Conservation (phyloP, 2,113 vertebrate species). For the Ciconia boyciana region DNA sequence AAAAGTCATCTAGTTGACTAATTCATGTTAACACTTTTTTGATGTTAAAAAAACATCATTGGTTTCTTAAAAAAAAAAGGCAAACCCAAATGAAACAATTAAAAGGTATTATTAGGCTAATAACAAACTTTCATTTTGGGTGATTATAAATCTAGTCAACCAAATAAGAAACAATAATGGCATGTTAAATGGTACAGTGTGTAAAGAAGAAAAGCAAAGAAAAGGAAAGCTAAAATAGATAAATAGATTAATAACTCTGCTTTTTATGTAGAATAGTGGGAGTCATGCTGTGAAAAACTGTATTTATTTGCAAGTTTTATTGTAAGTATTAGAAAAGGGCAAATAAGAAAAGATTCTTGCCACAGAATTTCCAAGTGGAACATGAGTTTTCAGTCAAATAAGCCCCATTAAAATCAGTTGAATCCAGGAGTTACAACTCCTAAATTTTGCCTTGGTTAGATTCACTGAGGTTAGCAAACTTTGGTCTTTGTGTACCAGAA, state of each 20-base stretch:
- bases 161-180: neutral
- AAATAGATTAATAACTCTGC: neutral
- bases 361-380: neutral
- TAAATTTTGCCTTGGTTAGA: neutral
- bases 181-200: neutral
- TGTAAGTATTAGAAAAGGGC: neutral
- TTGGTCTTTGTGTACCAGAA: neutral
- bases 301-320: neutral
- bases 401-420: neutral
- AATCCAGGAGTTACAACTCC: neutral
- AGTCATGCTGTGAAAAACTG: neutral
- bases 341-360: neutral
- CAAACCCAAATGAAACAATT: neutral
- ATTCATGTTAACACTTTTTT: neutral
- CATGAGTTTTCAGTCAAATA: neutral
- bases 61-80: neutral
- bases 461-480: neutral
- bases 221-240: neutral
- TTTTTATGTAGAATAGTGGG: neutral
- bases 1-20: neutral
- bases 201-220: neutral
- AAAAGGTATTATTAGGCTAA: neutral
- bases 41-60: too few relatives aligned
- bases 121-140: neutral
- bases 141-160: neutral